phyloP scores from a whole-genome alignment of 2,113 vertebrate species.

The Colaptes auratus region DNA sequence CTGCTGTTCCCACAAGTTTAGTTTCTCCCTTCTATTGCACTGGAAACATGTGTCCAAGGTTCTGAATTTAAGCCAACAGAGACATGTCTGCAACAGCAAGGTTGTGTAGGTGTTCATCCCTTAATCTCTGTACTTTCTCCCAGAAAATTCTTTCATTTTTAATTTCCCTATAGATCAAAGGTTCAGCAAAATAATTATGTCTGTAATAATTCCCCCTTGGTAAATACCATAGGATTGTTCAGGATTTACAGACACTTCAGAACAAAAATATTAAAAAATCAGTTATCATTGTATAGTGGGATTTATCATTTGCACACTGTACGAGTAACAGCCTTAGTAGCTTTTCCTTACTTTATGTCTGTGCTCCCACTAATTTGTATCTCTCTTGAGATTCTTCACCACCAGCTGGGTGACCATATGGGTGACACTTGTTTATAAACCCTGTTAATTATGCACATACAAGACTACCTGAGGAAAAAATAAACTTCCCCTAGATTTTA shows the following conservation, averaged over 20 bases:
- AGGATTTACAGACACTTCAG: not conserved
- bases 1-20: not conserved
- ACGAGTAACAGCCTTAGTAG: not conserved
- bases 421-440: constrained; percentile 55
- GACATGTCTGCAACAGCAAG: not conserved
- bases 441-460: constrained; percentile 22
- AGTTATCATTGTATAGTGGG: not conserved
- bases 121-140: not conserved
- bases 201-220: not conserved
- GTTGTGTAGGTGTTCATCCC: not conserved
- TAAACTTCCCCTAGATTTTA: constrained; percentile 8
- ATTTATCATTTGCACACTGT: not conserved
- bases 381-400: constrained; percentile 31
- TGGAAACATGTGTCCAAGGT: not conserved
- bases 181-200: not conserved
- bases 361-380: constrained; percentile 27
- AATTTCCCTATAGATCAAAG: not conserved
- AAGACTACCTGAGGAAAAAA: constrained; percentile 32
- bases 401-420: constrained; percentile 67
- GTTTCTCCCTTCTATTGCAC: not conserved
- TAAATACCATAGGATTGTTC: not conserved
- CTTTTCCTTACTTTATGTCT: constrained; percentile 15
- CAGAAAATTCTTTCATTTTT: not conserved
- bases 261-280: not conserved
- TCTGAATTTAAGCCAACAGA: not conserved